Evolutionary conservation across 2,888 invertebrate species (phyloP).

Genomic region (Himalopsyche japonica): DNA sequence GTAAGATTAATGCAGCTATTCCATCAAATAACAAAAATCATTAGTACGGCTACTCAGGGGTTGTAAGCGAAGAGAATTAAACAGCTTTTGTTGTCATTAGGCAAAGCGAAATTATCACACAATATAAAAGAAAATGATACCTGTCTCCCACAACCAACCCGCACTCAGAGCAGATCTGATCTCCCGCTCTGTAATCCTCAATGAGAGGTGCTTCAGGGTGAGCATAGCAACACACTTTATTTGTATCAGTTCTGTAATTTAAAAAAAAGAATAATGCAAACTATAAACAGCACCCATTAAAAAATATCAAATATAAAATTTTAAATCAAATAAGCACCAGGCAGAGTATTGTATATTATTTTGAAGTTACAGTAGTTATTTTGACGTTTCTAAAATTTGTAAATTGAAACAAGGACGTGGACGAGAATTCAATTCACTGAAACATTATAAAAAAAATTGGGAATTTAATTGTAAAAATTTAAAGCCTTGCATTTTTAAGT

Average conservation of each 20-base stretch:
- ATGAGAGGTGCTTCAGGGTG: slow-evolving; percentile 96
- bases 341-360: not conserved
- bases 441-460: not conserved
- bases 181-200: slow-evolving; percentile 98
- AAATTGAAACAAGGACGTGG: not conserved
- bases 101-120: not conserved
- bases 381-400: not conserved
- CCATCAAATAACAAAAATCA: too few relatives aligned
- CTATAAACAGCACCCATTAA: not conserved
- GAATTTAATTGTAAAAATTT: not conserved
- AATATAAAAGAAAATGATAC: slow-evolving; percentile 53
- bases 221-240: slow-evolving; percentile 85
- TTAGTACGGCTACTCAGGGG: too few relatives aligned
- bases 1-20: too few relatives aligned
- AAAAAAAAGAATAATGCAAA: slow-evolving; percentile 41
- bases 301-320: too few relatives aligned
- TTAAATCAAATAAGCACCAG: too few relatives aligned
- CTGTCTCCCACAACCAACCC: slow-evolving; percentile 99
- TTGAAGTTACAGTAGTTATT: not conserved
- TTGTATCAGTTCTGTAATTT: slow-evolving; percentile 66
- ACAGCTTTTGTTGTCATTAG: not conserved
- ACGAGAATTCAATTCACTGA: not conserved
- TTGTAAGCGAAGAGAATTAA: not conserved
- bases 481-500: not conserved
- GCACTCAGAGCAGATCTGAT: slow-evolving; percentile 99